Base-by-base conservation (phyloP, 2,797 vertebrate genomes). In the Cirrhinus molitorella region DNA sequence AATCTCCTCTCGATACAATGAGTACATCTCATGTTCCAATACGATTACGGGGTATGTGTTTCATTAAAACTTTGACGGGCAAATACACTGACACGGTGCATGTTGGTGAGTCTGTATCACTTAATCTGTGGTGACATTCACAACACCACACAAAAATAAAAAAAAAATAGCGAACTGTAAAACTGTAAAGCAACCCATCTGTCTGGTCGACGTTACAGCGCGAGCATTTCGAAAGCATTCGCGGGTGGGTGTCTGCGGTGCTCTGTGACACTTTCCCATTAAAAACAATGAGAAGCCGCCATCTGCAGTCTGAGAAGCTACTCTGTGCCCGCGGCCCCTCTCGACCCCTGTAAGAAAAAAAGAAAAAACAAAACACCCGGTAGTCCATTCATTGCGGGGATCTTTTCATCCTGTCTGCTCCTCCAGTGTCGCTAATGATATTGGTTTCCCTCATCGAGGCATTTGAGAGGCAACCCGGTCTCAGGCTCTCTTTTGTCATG, bases 381-480 rank as follows among this genome's bases (percentile, higher is more conserved):
- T 87, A 77, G 89, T 87, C 89, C 84, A 91, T 92, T 92, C 91
- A 92, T 82, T 37, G 59, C 65, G 86, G 80, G 79, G 87, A 89
- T 92, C 85, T 80, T 92, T 92, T 92, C 90, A 92, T 83, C 16
- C 83, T 61, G 25, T 83, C 84, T 83, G 79, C 87, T 90, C 89
- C 87, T 87, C 87, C 87, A 87, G 87, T 83, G 87, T 89, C 89
- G 45, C 91, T 91, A 90, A 93, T 93, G 91, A 95, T 94, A 94
- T 92, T 93, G 90, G 90, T 94, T 92, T 92, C 94, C 92, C 91
- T 94, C 93, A 93, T 89, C 90, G 68, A 77, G 49, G 85, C 90
- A 89, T 94, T 92, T 90, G 92, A 93, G 90, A 67, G 81, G 78
- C 74, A 71, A 59, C 85, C 40, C 65, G 78, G 88, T 93, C 91